Conservation (phyloP, 2,888 invertebrate genomes). For the Argyra leucocephala region DNA sequence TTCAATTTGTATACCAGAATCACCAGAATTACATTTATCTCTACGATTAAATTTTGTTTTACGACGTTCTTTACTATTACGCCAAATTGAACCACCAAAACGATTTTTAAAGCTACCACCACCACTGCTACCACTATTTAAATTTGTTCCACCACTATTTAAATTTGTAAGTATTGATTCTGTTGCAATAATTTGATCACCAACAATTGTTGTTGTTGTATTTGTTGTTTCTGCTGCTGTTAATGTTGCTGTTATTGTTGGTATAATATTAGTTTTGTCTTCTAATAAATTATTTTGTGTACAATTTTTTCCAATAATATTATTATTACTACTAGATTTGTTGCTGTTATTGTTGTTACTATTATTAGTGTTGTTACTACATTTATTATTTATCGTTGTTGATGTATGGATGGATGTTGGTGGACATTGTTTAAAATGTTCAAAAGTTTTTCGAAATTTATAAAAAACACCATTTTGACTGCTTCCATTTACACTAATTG, state of each 20-base stretch:
- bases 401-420: constrained; percentile 18
- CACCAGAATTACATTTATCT: constrained; percentile 64
- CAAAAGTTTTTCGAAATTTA: constrained; percentile 62
- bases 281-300: not conserved
- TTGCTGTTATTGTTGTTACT: constrained; percentile 17
- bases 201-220: constrained; percentile 2
- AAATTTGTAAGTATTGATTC: constrained; percentile 2
- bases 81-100: constrained; percentile 62
- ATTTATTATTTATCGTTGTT: constrained; percentile 20
- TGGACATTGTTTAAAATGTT: constrained; percentile 39
- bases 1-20: constrained; percentile 65
- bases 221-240: constrained; percentile 1
- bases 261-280: not conserved
- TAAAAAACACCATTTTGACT: constrained; percentile 50
- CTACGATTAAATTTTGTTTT: constrained; percentile 58
- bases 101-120: constrained; percentile 40
- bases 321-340: constrained; percentile 16
- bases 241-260: constrained; percentile 12
- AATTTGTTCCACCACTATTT: not conserved
- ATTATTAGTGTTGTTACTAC: constrained; percentile 14
- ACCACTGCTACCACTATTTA: not conserved
- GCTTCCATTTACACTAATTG: constrained; percentile 11
- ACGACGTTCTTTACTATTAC: constrained; percentile 60
- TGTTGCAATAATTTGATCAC: not conserved
- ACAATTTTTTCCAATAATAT: constrained; percentile 8